phyloP scores from a whole-genome alignment of 2,888 invertebrate species.

The Argyresthia goedartella region DNA sequence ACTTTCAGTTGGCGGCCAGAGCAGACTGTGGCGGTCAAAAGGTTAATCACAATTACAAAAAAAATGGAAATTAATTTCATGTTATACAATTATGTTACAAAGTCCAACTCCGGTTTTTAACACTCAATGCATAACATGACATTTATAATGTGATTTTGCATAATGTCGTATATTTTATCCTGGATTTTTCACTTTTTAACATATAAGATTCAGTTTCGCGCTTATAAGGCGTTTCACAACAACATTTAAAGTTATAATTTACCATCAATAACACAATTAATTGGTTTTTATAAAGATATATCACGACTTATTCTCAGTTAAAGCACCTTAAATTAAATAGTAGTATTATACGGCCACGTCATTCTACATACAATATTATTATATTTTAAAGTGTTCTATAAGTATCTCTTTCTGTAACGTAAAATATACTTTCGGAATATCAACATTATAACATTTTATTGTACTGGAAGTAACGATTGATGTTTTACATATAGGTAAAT shows the following conservation, averaged over 20 bases:
- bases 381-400: conserved; percentile 41
- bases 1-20: too few species aligned
- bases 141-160: neutral
- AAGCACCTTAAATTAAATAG: conserved; percentile 53
- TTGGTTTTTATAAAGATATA: conserved; percentile 26
- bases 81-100: neutral
- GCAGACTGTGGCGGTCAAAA: too few species aligned
- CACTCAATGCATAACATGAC: neutral
- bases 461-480: conserved; percentile 37
- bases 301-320: conserved; percentile 59
- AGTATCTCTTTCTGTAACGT: conserved; percentile 48
- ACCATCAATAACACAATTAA: neutral
- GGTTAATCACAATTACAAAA: too few species aligned
- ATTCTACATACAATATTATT: conserved; percentile 24
- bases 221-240: neutral
- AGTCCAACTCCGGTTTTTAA: conserved; percentile 3
- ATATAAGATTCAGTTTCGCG: neutral
- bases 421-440: conserved; percentile 55
- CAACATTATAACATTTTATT: conserved; percentile 47
- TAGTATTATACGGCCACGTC: conserved; percentile 16
- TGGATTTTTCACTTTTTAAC: neutral
- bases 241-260: neutral
- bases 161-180: neutral
- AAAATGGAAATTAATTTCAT: neutral
- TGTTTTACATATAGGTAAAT: neutral